Conservation (phyloP, 2,888 invertebrate species). For the Branchipolynoe longqiensis region DNA sequence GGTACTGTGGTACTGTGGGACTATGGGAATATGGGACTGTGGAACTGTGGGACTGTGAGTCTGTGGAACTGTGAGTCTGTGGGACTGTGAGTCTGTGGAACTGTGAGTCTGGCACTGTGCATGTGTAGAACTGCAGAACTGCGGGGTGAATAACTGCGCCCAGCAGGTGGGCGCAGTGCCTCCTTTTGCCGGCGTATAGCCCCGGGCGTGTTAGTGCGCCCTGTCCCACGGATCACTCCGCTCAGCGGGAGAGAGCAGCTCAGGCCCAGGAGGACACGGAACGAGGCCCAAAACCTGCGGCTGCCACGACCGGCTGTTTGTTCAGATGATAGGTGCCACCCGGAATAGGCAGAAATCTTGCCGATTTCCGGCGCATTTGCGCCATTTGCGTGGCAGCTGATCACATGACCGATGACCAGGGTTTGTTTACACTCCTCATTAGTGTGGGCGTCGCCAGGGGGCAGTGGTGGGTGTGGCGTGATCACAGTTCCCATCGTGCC, state of each 20-base stretch:
- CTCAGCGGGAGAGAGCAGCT: background rate
- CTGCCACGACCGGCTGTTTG: slow-evolving; percentile 20
- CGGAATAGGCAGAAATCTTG: slow-evolving; percentile 29
- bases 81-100: no score
- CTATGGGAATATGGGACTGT: no score
- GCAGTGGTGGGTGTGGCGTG: slow-evolving; percentile 17
- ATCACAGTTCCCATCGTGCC: slow-evolving; percentile 8
- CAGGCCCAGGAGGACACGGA: background rate
- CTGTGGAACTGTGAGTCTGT: no score
- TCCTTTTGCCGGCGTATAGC: no score
- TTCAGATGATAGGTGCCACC: slow-evolving; percentile 49
- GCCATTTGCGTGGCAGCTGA: slow-evolving; percentile 54
- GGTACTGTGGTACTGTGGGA: no score
- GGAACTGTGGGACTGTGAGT: no score
- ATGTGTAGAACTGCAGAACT: no score
- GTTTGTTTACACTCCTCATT: slow-evolving; percentile 46
- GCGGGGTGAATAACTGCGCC: no score
- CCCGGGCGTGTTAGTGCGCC: no score
- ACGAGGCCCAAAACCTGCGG: background rate
- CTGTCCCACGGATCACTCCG: no score
- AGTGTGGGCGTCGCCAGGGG: slow-evolving; percentile 17
- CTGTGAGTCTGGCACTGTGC: no score
- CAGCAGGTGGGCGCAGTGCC: no score
- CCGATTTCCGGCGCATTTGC: slow-evolving; percentile 35
- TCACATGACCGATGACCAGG: slow-evolving; percentile 35